Evolutionary conservation across 2,113 vertebrate genomes (phyloP), one percentile per base, ranked within the genome.

Genomic region (Callocephalon fimbriatum): DNA sequence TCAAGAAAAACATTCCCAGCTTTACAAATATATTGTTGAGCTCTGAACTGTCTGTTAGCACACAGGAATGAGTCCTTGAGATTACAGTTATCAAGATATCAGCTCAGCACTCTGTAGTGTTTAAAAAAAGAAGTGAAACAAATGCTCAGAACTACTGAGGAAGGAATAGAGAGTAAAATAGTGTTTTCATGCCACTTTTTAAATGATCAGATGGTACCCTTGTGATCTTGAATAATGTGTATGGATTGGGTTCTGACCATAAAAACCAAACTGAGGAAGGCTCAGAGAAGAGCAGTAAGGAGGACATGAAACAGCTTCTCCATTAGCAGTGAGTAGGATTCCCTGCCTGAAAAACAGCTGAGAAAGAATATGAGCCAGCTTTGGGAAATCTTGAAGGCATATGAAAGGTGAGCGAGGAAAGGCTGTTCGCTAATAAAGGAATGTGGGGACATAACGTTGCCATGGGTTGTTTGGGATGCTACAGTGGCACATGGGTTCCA

Each of bases 381-480:
- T n/a, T 88, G 44, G 58, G 23, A 90, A 77, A 27, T 71, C 53
- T 11, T 11, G 8, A 67, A 79, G 51, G 79, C 8, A 4, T 12
- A 1, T 23, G 56, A 25, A 61, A 59, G 18, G 20, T 59, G 68
- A 79, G 53, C 40, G 38, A 31, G 63, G 48, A 80, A 61, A 13
- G 53, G 32, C 54, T 29, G 14, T 47, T 62, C 12, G 37, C 65
- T 54, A 38, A 9, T 32, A 32, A 21, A 32, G 25, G 44, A 59
- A 21, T 0, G 0, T 42, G 44, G 29, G 58, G 48, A n/a, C 35
- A 13, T 37, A 50, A 42, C 0, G 0, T 72, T 76, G 63, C 18
- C 42, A 35, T 27, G 3, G 23, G 37, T 37, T 73, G 20, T 14
- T 35, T 44, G 37, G 59, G 19, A 4, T 77, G 18, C 56, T 37